Evolutionary conservation across 2,888 invertebrate genomes (phyloP).

Genomic region (Meghimatium bilineatum): DNA sequence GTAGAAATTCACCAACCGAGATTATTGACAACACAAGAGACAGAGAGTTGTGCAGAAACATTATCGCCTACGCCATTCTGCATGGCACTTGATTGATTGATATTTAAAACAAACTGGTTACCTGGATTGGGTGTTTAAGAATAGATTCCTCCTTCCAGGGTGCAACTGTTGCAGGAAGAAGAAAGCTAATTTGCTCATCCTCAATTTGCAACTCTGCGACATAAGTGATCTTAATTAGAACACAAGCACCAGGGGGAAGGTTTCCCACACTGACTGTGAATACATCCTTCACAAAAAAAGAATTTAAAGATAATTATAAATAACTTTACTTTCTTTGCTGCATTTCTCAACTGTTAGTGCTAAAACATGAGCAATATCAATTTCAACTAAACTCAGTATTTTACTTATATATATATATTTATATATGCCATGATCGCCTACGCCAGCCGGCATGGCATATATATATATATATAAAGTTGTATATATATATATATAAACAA

Average conservation of each 20-base stretch:
- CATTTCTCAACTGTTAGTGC: too few relatives aligned
- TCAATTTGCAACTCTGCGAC: conserved; percentile 76
- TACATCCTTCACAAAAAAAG: conserved; percentile 70
- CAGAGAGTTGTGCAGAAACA: too few relatives aligned
- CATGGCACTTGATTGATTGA: not conserved
- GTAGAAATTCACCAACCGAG: too few relatives aligned
- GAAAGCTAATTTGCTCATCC: conserved; percentile 74
- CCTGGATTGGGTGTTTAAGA: conserved; percentile 70
- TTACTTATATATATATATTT: too few relatives aligned
- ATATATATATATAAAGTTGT: too few relatives aligned
- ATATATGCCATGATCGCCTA: too few relatives aligned
- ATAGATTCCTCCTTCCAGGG: conserved; percentile 74
- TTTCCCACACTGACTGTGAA: conserved; percentile 78
- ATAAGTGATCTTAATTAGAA: conserved; percentile 77
- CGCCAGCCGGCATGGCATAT: too few relatives aligned
- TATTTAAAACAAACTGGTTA: conserved; percentile 32
- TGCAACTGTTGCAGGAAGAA: conserved; percentile 75
- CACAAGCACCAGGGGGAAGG: conserved; percentile 70
- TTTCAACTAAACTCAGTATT: too few relatives aligned
- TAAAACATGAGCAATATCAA: too few relatives aligned
- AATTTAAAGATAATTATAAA: not conserved
- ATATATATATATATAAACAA: too few relatives aligned
- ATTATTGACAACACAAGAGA: too few relatives aligned
- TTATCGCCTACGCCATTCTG: too few relatives aligned
- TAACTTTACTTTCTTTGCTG: not conserved